These are phyloP conservation scores for Nansenia antarctica DNA, from an alignment of 2,113 vertebrate species.

Conservation along the genomic window DNA sequence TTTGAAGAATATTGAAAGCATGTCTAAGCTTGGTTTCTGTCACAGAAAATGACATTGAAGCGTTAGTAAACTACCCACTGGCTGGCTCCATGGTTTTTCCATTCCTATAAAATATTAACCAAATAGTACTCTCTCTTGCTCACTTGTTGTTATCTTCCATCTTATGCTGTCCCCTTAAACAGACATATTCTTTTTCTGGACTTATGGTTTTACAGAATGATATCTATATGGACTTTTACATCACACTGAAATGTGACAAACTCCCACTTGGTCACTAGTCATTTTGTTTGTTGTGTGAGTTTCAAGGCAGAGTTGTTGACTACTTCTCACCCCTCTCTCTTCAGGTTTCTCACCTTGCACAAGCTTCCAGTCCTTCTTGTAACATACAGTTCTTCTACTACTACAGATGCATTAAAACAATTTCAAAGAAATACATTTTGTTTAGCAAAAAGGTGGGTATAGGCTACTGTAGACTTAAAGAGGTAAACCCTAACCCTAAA, in stretches of 20 bases:
- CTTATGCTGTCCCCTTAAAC: too few species aligned
- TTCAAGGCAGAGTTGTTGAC: not conserved
- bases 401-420: not conserved
- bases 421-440: not conserved
- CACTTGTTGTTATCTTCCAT: not conserved
- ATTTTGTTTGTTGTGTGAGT: not conserved
- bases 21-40: conserved; percentile 10
- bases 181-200: too few species aligned
- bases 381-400: not conserved
- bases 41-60: not conserved
- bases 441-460: not conserved
- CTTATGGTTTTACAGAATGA: not conserved
- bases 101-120: conserved; percentile 40
- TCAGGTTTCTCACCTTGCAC: not conserved
- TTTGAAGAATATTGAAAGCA: conserved; percentile 41
- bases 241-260: not conserved
- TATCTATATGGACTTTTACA: too few species aligned
- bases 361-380: not conserved
- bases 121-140: conserved; percentile 35
- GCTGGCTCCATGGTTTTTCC: conserved; percentile 39
- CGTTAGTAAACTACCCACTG: conserved; percentile 22
- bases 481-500: conserved; percentile 2
- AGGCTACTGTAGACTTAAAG: not conserved
- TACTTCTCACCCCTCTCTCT: not conserved
- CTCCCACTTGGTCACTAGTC: not conserved